A percentile compares a stretch with the other conserved stretches of the same genome.
Evolutionary conservation across 2,113 vertebrate species (phyloP).

Genomic region (Oostethus manadensis): DNA sequence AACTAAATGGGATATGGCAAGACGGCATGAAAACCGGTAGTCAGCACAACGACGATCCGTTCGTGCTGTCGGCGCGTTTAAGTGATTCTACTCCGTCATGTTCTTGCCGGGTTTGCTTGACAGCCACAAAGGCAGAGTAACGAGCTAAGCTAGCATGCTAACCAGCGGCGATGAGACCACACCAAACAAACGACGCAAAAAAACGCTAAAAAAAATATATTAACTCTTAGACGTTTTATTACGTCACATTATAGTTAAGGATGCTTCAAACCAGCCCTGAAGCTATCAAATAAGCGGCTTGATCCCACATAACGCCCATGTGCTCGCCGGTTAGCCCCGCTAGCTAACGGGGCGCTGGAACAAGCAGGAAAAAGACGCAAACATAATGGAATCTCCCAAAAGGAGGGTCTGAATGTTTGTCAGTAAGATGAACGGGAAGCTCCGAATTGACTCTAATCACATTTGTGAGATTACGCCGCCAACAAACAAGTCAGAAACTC

Average conservation of each 20-base stretch:
- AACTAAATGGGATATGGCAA: background rate
- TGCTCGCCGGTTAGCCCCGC: conserved; percentile 46
- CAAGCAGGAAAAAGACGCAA: accelerated
- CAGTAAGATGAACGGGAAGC: accelerated
- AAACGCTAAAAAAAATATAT: accelerated
- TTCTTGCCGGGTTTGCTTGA: background rate
- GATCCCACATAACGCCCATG: conserved; percentile 49
- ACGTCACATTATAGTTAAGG: accelerated
- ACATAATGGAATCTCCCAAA: accelerated
- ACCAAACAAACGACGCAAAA: background rate
- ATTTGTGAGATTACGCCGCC: accelerated
- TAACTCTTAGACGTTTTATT: accelerated
- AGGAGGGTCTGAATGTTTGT: accelerated
- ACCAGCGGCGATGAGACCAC: background rate
- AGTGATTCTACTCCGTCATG: background rate
- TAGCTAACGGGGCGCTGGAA: conserved; percentile 3
- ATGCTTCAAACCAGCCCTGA: accelerated
- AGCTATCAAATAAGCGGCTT: conserved; percentile 30
- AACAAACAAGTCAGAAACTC: conserved; percentile 11
- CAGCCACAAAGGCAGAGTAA: conserved; percentile 40
- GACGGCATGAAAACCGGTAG: too few species aligned
- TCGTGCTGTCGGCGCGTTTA: too few species aligned
- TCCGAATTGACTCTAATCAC: accelerated
- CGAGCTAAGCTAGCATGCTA: conserved; percentile 35
- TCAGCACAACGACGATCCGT: background rate